Evolutionary conservation across 2,113 vertebrate species (phyloP).

Genomic region (Copsychus sechellarum): DNA sequence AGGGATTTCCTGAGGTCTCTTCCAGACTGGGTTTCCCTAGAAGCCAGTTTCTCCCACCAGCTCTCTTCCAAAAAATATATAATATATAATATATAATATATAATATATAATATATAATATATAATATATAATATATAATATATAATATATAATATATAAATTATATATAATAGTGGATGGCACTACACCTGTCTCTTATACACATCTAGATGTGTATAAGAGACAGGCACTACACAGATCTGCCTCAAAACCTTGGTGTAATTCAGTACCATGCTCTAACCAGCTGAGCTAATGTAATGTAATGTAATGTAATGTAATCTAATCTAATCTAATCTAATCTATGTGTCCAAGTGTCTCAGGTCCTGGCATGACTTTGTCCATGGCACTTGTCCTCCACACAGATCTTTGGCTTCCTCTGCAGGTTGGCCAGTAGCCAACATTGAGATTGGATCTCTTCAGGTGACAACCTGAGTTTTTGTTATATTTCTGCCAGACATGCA

Average conservation of each 20-base stretch:
- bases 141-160: too few species aligned
- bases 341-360: neutral
- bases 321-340: neutral
- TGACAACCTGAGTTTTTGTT: neutral
- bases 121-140: neutral
- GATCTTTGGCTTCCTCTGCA: neutral
- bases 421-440: fast-evolving
- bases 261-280: neutral
- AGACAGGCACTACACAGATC: neutral
- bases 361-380: neutral
- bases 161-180: too few species aligned
- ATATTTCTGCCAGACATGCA: neutral
- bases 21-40: neutral
- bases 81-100: too few species aligned
- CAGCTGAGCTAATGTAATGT: neutral
- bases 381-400: fast-evolving
- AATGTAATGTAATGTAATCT: neutral
- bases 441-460: neutral
- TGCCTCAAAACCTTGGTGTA: neutral
- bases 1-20: neutral
- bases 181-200: too few species aligned
- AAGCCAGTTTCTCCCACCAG: neutral
- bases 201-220: too few species aligned
- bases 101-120: neutral
- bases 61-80: neutral